Base-by-base conservation (phyloP, 2,888 invertebrate species). In the Eupithecia subfuscata region DNA sequence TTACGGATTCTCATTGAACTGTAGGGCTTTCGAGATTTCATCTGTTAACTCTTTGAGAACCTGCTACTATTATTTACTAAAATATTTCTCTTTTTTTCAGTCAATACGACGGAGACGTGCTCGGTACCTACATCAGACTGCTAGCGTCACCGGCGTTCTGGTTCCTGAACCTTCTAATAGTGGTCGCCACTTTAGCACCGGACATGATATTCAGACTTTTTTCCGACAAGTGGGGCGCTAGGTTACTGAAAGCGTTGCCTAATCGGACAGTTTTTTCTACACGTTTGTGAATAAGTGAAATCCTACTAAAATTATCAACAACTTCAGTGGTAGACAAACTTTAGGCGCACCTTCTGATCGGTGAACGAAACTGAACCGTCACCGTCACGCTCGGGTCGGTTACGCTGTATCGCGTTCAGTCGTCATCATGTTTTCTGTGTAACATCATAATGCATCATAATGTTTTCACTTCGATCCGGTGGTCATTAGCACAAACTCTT, bases 61-160 rank as follows among this genome's bases (percentile, higher is more conserved):
- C 6, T 48, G 7, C 8, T 18, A 8, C 9, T n/a, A n/a, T 48
- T 56, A 25, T 43, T 60, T 37, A 37, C 60, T 60, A 45, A 64
- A 63, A 22, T 63, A 18, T 63, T 40, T 25, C 12, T 43, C 40
- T 68, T 40, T 25, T 45, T 68, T 68, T 11, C 40, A 68, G 73
- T 37, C 69, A 67, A 16, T 70, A 56, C 37, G 95, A 94, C 83
- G 94, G 94, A 48, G 93, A 96, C 77, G 95, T 96, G 16, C 91
- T 96, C 0, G 95, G 95, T 81, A 96, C 97, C 0, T 97, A 96
- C 84, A 94, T 92, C 0, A 92, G 95, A 22, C 90, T 97, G n/a
- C 75, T 96, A n/a, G 77, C 85, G 0, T 96, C 96, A 0, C 87
- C 95, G 0, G 86, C 95, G 0, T 96, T 96, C 84, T 96, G 96